phyloP scores from a whole-genome alignment of 30 jellyfish, hydroid and myxozoan species.

The Turritopsis rubra region DNA sequence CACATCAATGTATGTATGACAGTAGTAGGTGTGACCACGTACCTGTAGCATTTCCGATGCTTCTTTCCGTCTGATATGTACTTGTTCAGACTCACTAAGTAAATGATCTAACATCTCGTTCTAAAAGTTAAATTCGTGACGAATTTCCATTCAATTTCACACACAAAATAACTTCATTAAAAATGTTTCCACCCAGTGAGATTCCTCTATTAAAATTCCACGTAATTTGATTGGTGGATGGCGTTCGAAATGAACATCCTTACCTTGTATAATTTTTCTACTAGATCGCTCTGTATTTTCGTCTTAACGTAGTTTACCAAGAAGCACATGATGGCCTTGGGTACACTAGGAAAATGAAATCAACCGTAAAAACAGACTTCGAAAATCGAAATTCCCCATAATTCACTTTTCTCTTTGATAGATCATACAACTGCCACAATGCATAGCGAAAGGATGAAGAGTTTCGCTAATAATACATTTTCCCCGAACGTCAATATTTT shows the following conservation, averaged over 20 bases:
- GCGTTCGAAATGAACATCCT: neutral
- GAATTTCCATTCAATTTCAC: too few relatives aligned
- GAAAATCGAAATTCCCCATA: neutral
- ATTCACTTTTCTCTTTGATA: conserved; percentile 4
- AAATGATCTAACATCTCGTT: conserved; percentile 71
- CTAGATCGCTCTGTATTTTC: conserved; percentile 92
- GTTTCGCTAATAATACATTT: neutral
- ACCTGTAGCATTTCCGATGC: conserved; percentile 95
- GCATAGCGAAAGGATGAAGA: neutral
- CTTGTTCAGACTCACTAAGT: conserved; percentile 85
- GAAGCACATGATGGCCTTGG: conserved; percentile 97
- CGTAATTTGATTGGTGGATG: neutral
- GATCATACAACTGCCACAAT: neutral
- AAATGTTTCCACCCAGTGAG: neutral
- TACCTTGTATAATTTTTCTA: conserved; percentile 85
- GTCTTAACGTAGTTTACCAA: conserved; percentile 75
- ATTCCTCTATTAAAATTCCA: neutral
- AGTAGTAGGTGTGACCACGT: neutral
- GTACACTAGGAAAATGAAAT: conserved; percentile 63
- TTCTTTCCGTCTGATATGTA: conserved; percentile 77
- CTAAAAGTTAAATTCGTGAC: conserved; percentile 18
- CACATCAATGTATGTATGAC: neutral
- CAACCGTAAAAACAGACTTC: neutral
- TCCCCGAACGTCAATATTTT: too few relatives aligned
- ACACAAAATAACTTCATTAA: neutral